Percentiles rank a stretch among this genome's conserved stretches.
phyloP scores from a whole-genome alignment of 2,888 invertebrate genomes.

The Hyposoter didymator region DNA sequence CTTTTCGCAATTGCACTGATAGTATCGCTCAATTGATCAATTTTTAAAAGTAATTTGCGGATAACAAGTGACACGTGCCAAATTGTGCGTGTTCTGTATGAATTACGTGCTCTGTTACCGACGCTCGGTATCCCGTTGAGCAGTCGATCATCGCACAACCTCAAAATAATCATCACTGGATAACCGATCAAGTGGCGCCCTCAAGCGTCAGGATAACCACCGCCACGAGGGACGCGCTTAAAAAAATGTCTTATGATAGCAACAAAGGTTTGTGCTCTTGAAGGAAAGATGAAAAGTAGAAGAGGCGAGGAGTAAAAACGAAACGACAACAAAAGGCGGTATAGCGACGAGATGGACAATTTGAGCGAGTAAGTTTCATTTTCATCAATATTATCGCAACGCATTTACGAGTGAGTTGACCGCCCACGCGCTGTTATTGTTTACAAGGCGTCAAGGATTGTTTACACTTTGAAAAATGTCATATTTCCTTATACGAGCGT shows the following conservation, averaged over 20 bases:
- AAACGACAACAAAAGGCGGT: background rate
- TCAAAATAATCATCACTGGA: background rate
- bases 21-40: background rate
- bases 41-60: background rate
- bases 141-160: too few species aligned
- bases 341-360: background rate
- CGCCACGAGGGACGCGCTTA: background rate
- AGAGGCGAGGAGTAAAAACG: background rate
- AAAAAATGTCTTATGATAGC: background rate
- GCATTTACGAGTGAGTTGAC: background rate
- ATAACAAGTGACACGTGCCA: too few species aligned
- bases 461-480: too few species aligned
- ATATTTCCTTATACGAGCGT: too few species aligned
- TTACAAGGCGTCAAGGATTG: too few species aligned
- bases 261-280: background rate
- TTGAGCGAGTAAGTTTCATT: background rate
- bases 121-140: slow-evolving; percentile 8
- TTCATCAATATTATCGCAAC: background rate
- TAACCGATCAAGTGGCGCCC: slow-evolving; percentile 48
- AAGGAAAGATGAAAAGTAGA: background rate
- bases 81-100: too few species aligned
- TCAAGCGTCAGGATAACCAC: background rate
- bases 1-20: too few species aligned
- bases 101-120: slow-evolving; percentile 8
- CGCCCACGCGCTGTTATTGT: too few species aligned